Evolutionary conservation across 2,113 vertebrate species (phyloP).

Genomic region (Hippocampus zosterae): DNA sequence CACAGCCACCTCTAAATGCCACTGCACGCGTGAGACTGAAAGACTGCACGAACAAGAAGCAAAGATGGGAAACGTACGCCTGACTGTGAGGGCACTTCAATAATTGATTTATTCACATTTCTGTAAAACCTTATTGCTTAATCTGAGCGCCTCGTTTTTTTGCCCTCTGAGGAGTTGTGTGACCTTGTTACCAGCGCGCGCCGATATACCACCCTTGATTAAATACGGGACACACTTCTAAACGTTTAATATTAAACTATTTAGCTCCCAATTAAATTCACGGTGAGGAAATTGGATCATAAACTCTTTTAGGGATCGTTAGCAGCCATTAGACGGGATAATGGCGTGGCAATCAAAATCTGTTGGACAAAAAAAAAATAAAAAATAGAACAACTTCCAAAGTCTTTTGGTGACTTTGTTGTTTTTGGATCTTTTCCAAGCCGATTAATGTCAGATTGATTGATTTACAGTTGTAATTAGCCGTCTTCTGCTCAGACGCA

Average conservation of each 20-base stretch:
- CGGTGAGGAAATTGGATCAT: slow-evolving; percentile 62
- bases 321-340: slow-evolving; percentile 68
- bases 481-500: slow-evolving; percentile 68
- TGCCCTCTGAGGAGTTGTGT: slow-evolving; percentile 48
- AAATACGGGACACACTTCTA: slow-evolving; percentile 57
- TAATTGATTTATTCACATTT: slow-evolving; percentile 36
- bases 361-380: slow-evolving; percentile 28
- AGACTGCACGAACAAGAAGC: neutral
- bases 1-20: neutral
- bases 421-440: slow-evolving; percentile 70
- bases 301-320: slow-evolving; percentile 68
- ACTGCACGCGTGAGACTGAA: neutral
- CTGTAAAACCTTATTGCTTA: slow-evolving; percentile 27
- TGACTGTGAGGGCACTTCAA: neutral
- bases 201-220: slow-evolving; percentile 54
- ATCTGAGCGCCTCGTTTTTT: slow-evolving; percentile 34
- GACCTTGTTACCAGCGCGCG: slow-evolving; percentile 56
- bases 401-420: slow-evolving; percentile 72
- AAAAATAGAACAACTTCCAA: slow-evolving; percentile 56
- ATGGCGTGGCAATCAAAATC: slow-evolving; percentile 67
- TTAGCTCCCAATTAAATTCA: slow-evolving; percentile 65
- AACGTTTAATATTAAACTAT: slow-evolving; percentile 52
- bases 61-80: neutral
- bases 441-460: slow-evolving; percentile 68
- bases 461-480: slow-evolving; percentile 75